These are phyloP conservation scores for Zaprionus bogoriensis DNA, from an alignment of 2,888 invertebrate species.

Conservation along the genomic window DNA sequence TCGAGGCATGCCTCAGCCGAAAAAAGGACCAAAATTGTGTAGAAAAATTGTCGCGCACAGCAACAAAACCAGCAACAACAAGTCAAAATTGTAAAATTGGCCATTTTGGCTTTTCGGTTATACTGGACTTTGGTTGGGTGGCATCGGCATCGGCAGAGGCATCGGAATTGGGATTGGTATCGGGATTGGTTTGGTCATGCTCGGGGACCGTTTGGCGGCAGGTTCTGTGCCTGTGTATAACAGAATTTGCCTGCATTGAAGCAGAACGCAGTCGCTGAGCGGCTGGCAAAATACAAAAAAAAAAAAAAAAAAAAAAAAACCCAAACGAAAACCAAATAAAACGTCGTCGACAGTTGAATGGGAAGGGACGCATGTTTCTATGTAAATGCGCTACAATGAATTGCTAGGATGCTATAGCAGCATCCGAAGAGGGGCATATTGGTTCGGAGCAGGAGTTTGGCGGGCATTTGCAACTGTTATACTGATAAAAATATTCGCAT, in stretches of 20 bases:
- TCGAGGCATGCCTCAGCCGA: background rate
- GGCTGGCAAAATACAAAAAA: conserved; percentile 53
- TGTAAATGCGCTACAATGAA: conserved; percentile 52
- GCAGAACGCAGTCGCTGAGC: conserved; percentile 71
- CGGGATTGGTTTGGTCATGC: conserved; percentile 14
- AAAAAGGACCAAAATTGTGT: conserved; percentile 58
- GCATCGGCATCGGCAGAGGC: background rate
- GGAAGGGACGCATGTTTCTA: conserved; percentile 43
- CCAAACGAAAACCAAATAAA: background rate
- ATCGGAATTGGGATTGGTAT: background rate
- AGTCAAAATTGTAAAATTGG: conserved; percentile 75
- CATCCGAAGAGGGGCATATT: background rate
- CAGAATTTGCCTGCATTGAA: conserved; percentile 76
- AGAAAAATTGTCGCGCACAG: conserved; percentile 67
- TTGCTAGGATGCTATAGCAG: background rate
- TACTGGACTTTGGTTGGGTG: conserved; percentile 51
- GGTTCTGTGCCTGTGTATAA: conserved; percentile 56
- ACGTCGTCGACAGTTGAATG: no score
- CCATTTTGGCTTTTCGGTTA: conserved; percentile 76
- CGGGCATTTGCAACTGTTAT: background rate
- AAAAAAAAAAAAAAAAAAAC: background rate
- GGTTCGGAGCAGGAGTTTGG: background rate
- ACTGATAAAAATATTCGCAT: no score
- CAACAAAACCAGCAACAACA: conserved; percentile 10
- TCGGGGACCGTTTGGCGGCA: conserved; percentile 42